phyloP scores from a whole-genome alignment of 2,888 invertebrate genomes.

The Drosophila mettleri region DNA sequence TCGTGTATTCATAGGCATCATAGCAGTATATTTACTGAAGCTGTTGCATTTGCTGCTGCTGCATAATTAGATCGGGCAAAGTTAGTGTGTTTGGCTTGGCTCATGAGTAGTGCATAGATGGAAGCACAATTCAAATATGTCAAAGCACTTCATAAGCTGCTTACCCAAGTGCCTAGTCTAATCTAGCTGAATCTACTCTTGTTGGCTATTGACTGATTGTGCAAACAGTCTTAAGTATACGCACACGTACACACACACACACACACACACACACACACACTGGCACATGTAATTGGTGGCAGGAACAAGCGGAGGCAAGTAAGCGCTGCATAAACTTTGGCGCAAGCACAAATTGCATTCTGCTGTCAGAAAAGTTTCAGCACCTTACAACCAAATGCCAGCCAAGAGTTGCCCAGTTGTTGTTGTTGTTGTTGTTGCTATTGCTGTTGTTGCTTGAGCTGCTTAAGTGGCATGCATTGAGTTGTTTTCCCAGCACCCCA shows the following conservation, averaged over 20 bases:
- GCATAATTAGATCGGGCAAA: constrained; percentile 43
- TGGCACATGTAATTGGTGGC: constrained; percentile 17
- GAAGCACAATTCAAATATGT: constrained; percentile 6
- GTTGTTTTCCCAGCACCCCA: constrained; percentile 69
- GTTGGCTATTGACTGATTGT: constrained; percentile 51
- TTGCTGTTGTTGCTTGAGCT: constrained; percentile 56
- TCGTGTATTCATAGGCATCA: not conserved
- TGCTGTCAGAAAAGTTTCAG: constrained; percentile 66
- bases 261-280: not conserved
- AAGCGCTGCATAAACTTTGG: constrained; percentile 57
- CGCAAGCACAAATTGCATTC: constrained; percentile 68
- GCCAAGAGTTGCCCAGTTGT: constrained; percentile 41
- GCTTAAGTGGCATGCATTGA: constrained; percentile 78
- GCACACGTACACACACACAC: not conserved
- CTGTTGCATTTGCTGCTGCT: constrained; percentile 36
- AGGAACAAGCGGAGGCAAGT: constrained; percentile 37
- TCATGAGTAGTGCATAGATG: constrained; percentile 10
- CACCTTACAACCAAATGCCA: constrained; percentile 69
- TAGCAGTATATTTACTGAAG: constrained; percentile 24
- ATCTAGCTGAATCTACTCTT: not conserved
- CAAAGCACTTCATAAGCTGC: constrained; percentile 26
- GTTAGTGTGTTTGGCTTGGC: constrained; percentile 13
- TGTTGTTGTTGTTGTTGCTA: constrained; percentile 18
- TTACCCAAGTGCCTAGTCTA: constrained; percentile 2
- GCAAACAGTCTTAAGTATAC: constrained; percentile 25